phyloP scores from a whole-genome alignment of 37 sponge, comb jelly and placozoan genomes.

The Eunapius fragilis region DNA sequence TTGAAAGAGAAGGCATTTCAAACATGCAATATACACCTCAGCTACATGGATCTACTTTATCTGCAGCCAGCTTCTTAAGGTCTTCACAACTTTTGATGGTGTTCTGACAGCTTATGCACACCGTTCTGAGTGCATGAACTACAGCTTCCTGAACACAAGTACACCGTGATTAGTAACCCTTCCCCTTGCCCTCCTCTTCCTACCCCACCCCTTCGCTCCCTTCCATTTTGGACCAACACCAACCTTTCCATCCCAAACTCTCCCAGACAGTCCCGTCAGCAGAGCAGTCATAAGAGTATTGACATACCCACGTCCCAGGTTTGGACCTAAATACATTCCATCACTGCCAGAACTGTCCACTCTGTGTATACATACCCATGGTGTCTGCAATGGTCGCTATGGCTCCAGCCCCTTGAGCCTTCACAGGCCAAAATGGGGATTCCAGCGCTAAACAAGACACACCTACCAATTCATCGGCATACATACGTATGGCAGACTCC shows the following conservation, averaged over 20 bases:
- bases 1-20: neutral
- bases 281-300: conserved; percentile 28
- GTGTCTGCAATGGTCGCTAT: conserved; percentile 75
- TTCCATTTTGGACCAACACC: neutral
- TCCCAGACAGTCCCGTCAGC: conserved; percentile 49
- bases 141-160: conserved; percentile 20
- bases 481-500: conserved; percentile 45
- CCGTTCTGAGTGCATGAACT: conserved; percentile 26
- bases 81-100: conserved; percentile 5
- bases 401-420: conserved; percentile 69
- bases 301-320: conserved; percentile 50
- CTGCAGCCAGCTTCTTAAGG: conserved; percentile 2
- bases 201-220: conserved; percentile 33
- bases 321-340: conserved; percentile 19
- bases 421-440: conserved; percentile 62
- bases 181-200: neutral
- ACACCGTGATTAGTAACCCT: too few species aligned
- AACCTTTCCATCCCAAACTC: conserved; percentile 78
- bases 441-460: conserved; percentile 38
- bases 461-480: conserved; percentile 48
- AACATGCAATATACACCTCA: neutral
- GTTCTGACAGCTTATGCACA: conserved; percentile 39
- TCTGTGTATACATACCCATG: conserved; percentile 49
- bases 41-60: conserved; percentile 6
- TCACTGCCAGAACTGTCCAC: neutral